phyloP scores from a whole-genome alignment of 2,113 vertebrate species.

The Manacus vitellinus region DNA sequence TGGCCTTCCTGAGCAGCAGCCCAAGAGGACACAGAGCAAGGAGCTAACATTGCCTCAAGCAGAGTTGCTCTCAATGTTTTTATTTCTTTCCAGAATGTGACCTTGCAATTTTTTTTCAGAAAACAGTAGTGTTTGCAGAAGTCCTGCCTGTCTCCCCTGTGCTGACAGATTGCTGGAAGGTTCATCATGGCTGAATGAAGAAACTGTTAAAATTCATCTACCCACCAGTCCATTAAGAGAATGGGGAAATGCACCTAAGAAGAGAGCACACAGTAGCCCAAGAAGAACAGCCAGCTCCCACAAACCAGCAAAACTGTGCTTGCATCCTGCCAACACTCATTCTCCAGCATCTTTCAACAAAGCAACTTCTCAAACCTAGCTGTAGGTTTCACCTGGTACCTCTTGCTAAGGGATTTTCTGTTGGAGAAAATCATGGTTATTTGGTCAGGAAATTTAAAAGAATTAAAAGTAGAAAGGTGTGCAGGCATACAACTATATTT shows the following conservation, averaged over 20 bases:
- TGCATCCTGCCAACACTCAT: neutral
- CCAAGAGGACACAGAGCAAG: neutral
- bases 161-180: conserved; percentile 30
- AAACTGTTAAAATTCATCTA: conserved; percentile 12
- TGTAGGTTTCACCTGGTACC: neutral
- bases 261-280: neutral
- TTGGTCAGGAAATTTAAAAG: neutral
- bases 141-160: neutral
- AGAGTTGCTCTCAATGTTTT: neutral
- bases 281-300: neutral
- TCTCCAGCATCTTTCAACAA: neutral
- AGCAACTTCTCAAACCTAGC: neutral
- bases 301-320: neutral
- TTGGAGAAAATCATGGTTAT: neutral
- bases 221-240: conserved; percentile 14
- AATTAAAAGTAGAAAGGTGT: neutral
- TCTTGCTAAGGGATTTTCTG: neutral
- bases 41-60: neutral
- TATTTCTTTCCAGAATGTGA: neutral
- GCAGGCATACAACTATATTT: neutral
- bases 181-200: neutral
- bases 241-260: neutral
- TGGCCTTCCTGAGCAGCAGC: neutral
- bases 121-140: neutral
- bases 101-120: neutral